Base-by-base conservation (phyloP, 2,113 vertebrate species). In the Centrocercus urophasianus region DNA sequence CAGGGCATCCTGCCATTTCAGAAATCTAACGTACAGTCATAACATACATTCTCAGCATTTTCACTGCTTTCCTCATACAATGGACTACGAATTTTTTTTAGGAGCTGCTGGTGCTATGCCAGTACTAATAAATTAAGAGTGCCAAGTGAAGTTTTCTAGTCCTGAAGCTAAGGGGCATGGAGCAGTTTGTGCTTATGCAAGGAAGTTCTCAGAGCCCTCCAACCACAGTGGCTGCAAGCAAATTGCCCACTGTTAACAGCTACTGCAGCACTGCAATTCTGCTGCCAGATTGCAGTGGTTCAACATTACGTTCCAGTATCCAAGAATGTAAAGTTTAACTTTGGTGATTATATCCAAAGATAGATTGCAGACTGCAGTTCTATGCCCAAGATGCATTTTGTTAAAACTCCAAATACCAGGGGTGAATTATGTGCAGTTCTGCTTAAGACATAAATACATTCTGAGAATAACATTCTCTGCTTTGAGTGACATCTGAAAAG, bases 211-310 rank as follows among this genome's bases (percentile, higher is more conserved):
- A 36, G 4, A 8, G 17, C 47, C 40, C 71, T 43, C 45, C 34
- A 77, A 50, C 14, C 72, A 50, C 2, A 0, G 1, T 22, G 45
- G 13, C 8, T 61, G 45, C 5, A 28, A 30, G 27, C 3, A 30
- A 40, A 36, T 38, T 45, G 83, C 9, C 0, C 1, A 4, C 0
- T 2, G 1, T 27, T 57, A 78, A 42, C 45, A 25, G 6, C 36
- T 18, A 15, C 25, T 3, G 2, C 24, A 78, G 57, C 36, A 32
- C 25, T 0, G 0, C 28, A 28, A 47, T 21, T 1, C 42, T 8
- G 1, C 2, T 38, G 36, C 10, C 32, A 45, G 25, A 36, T n/a
- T 8, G 32, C 6, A 66, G 32, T 18, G 18, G 32, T 36, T 47
- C 21, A 30, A 69, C 66, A n/a, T 16, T 28, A 56, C 0, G 0